These are phyloP conservation scores for Phyllopteryx taeniolatus DNA, from an alignment of 2,113 vertebrate genomes.

Conservation along the genomic window DNA sequence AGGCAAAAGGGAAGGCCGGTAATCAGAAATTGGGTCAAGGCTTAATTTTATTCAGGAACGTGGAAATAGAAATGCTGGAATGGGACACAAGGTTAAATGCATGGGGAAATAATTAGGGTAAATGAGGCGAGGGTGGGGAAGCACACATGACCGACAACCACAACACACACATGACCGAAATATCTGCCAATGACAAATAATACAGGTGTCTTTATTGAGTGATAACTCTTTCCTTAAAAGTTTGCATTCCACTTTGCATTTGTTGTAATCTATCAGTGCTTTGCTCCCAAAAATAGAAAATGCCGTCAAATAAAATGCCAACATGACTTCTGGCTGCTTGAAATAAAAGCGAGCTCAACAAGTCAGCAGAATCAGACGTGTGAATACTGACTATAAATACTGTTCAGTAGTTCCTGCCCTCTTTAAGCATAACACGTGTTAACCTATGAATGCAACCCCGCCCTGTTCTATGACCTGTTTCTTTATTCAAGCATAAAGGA, in stretches of 20 bases:
- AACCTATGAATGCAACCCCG: neutral
- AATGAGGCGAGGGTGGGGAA: too few species aligned
- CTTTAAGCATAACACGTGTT: neutral
- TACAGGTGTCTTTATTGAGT: neutral
- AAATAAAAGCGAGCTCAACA: constrained; percentile 1
- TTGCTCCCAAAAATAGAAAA: neutral
- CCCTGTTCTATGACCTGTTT: neutral
- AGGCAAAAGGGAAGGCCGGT: too few species aligned
- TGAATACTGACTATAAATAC: constrained; percentile 9
- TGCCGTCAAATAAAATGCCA: neutral
- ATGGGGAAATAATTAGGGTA: too few species aligned
- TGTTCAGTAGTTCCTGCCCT: neutral
- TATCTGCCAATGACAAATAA: neutral
- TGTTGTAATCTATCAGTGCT: neutral
- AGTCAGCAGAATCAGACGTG: neutral
- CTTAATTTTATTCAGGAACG: too few species aligned
- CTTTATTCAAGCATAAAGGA: neutral
- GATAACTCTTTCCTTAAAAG: neutral
- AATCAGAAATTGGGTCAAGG: too few species aligned
- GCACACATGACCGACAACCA: too few species aligned
- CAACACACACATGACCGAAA: neutral
- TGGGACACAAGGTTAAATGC: too few species aligned
- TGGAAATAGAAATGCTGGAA: too few species aligned
- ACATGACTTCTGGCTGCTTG: neutral
- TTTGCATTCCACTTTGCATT: neutral